Evolutionary conservation across 2,888 invertebrate genomes (phyloP).

Genomic region (Clusia tigrina): DNA sequence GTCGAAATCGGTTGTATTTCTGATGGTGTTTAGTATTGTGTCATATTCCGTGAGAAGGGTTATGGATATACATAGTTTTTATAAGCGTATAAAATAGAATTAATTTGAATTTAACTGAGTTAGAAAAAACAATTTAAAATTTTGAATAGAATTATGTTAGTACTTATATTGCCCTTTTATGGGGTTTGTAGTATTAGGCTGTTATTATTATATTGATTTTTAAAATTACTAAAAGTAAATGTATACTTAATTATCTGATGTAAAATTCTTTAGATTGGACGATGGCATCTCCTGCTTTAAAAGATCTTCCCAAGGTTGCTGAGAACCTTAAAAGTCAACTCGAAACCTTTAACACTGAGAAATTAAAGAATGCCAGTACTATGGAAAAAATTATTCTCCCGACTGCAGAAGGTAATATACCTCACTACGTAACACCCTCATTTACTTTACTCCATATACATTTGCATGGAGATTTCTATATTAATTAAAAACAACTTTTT

Average conservation of each 20-base stretch:
- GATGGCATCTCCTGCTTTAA: slow-evolving; percentile 75
- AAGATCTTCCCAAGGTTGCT: slow-evolving; percentile 91
- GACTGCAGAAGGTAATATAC: slow-evolving; percentile 83
- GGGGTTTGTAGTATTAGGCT: too few species aligned
- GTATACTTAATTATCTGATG: not conserved
- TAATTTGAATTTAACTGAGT: too few species aligned
- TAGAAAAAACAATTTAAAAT: too few species aligned
- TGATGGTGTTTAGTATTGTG: too few species aligned
- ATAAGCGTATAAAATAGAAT: too few species aligned
- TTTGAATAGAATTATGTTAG: too few species aligned
- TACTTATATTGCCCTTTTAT: too few species aligned
- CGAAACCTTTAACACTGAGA: slow-evolving; percentile 87
- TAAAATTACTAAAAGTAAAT: not conserved
- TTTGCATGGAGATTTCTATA: slow-evolving; percentile 17
- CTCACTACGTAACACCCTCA: not conserved
- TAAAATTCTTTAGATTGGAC: slow-evolving; percentile 28
- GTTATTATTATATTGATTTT: not conserved
- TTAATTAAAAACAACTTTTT: slow-evolving; percentile 19
- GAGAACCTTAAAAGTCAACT: slow-evolving; percentile 89
- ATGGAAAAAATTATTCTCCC: slow-evolving; percentile 92
- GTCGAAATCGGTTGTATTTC: too few species aligned
- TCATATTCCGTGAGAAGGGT: too few species aligned
- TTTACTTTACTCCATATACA: slow-evolving; percentile 18
- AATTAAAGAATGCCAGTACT: slow-evolving; percentile 87
- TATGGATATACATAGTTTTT: too few species aligned